Percentiles rank a stretch among this genome's conserved stretches.
Evolutionary conservation across 2,797 vertebrate genomes (phyloP).

Genomic region (Paramormyrops hopkinsi): DNA sequence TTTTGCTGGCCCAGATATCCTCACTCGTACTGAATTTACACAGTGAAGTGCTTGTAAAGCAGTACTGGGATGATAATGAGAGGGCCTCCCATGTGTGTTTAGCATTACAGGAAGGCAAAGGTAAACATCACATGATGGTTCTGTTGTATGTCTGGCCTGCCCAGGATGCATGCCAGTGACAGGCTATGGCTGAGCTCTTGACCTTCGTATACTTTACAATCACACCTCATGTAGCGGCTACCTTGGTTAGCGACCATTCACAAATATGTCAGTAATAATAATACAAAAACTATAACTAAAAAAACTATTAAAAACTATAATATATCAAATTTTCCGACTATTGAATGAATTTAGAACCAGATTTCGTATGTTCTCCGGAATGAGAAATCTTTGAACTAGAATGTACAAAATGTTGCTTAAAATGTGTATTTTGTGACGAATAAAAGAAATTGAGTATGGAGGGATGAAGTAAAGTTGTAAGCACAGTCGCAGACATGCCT

Average conservation of each 20-base stretch:
- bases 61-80: not conserved
- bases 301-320: too few species aligned
- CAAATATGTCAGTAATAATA: not conserved
- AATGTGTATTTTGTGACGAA: not conserved
- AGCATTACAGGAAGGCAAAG: not conserved
- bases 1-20: not conserved
- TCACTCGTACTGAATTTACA: not conserved
- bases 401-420: not conserved
- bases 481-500: not conserved
- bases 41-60: not conserved
- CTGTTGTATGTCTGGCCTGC: not conserved
- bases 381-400: not conserved
- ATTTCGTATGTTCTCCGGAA: not conserved
- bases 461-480: not conserved
- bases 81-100: not conserved
- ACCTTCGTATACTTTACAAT: not conserved
- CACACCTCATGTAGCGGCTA: not conserved
- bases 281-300: too few species aligned
- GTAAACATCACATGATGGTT: not conserved
- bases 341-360: not conserved
- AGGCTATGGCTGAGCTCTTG: not conserved
- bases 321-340: not conserved
- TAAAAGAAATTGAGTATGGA: not conserved
- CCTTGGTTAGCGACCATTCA: not conserved
- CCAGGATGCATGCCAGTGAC: not conserved